Conservation (phyloP, 2,888 invertebrate genomes). For the Dicycla oo region DNA sequence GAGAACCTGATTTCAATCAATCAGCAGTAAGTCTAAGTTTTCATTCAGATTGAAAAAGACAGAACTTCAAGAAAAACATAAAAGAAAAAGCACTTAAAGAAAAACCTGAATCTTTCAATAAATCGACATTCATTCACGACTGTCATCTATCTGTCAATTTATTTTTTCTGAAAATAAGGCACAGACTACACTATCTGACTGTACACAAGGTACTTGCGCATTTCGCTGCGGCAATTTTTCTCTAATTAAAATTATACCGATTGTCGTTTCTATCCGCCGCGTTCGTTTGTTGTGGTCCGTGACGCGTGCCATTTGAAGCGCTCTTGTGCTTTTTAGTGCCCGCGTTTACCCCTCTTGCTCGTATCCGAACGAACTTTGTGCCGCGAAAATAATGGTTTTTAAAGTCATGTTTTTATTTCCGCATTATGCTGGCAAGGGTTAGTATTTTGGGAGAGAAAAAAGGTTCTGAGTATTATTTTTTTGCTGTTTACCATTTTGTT, state of each 20-base stretch:
- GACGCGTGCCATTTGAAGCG: constrained; percentile 87
- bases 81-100: constrained; percentile 10
- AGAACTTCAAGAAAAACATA: neutral
- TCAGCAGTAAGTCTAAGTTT: neutral
- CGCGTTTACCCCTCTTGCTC: constrained; percentile 85
- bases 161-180: neutral
- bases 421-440: constrained; percentile 71
- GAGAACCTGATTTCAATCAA: neutral
- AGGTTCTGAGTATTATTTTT: constrained; percentile 26
- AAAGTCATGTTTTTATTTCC: constrained; percentile 76
- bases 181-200: constrained; percentile 61
- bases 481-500: constrained; percentile 33
- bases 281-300: constrained; percentile 87
- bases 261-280: constrained; percentile 84
- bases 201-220: constrained; percentile 77
- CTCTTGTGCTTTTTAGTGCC: constrained; percentile 89
- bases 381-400: constrained; percentile 77
- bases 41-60: neutral
- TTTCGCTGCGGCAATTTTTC: constrained; percentile 87
- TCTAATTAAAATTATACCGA: constrained; percentile 90
- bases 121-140: neutral
- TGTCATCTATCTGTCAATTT: constrained; percentile 1
- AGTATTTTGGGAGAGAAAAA: constrained; percentile 66
- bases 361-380: constrained; percentile 74
- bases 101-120: neutral